These are phyloP conservation scores for Pyralis farinalis DNA, from an alignment of 2,888 invertebrate species.

Conservation along the genomic window DNA sequence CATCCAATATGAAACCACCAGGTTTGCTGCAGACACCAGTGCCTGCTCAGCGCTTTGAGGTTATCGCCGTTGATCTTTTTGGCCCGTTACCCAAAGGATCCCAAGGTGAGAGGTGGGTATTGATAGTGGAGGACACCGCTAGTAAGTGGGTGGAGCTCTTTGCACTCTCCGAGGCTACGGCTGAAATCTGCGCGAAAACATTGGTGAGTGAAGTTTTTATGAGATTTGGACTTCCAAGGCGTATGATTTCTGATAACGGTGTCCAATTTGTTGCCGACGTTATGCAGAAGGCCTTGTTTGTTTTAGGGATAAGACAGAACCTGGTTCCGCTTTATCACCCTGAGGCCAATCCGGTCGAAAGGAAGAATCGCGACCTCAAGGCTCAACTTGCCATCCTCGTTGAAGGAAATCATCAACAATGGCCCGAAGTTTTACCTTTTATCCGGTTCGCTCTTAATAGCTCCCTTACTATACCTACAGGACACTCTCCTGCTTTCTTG, in stretches of 20 bases:
- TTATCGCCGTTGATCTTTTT: background rate
- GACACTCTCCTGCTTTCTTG: no score
- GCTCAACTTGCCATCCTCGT: no score
- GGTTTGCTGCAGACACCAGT: background rate
- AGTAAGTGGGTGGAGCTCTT: background rate
- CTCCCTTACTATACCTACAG: no score
- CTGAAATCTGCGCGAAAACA: background rate
- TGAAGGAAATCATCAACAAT: no score
- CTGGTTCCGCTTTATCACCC: no score
- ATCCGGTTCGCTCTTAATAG: no score
- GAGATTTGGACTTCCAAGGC: background rate
- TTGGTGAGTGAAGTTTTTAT: background rate
- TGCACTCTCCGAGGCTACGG: background rate
- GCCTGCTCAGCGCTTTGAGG: background rate
- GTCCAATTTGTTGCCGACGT: background rate
- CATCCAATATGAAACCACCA: background rate
- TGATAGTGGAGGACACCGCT: background rate
- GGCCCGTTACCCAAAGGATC: background rate
- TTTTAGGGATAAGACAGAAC: no score
- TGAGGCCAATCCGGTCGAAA: no score
- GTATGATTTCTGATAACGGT: background rate
- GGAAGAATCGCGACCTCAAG: no score
- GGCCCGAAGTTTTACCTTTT: no score
- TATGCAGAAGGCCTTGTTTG: no score
- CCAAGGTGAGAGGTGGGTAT: background rate